Base-by-base conservation (phyloP, 2,888 invertebrate genomes). In the Melolontha melolontha region DNA sequence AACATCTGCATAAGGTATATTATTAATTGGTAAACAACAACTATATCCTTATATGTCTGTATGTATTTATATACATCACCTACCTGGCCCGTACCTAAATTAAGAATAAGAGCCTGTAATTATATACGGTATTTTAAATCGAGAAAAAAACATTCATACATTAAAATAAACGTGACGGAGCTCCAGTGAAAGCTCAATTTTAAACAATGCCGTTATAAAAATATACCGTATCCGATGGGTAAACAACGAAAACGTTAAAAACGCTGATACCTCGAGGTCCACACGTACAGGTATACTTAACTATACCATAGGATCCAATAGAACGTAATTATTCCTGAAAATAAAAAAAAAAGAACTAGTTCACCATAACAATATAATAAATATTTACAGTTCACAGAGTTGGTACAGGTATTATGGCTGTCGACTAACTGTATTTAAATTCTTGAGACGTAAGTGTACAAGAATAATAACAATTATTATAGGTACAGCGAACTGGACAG, bases 131-230 rank as follows among this genome's bases (percentile, higher is more conserved):
- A 34, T 34, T 6, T 34, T 34, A 34, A 34, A 34, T 34, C 34
- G 34, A 34, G 10, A 59, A 59, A 44, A 44, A 59, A 59, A 59
- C 59, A 59, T 59, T 29, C 59, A 44, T 47, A 59, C 44, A 59
- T 59, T 44, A 59, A 59, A 59, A 59, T 44, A 59, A 59, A 59
- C 59, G 44, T 40, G 44, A 44, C n/a, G 41, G 41, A 44, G 59
- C 29, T 44, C 29, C 29, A 27, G 59, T 47, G 44, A 44, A 44
- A 59, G 42, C 34, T 59, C 40, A 59, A 59, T 59, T 59, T 59
- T 44, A 59, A 59, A 59, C 59, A 59, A 59, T 59, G 59, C 59
- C 59, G 59, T 59, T 59, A 59, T 44, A 59, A 59, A 57, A 59
- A 59, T 59, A 59, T 29, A 59, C 59, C 59, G 42, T 27, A 14